phyloP scores from a whole-genome alignment of 2,113 vertebrate species.

The Silurus meridionalis region DNA sequence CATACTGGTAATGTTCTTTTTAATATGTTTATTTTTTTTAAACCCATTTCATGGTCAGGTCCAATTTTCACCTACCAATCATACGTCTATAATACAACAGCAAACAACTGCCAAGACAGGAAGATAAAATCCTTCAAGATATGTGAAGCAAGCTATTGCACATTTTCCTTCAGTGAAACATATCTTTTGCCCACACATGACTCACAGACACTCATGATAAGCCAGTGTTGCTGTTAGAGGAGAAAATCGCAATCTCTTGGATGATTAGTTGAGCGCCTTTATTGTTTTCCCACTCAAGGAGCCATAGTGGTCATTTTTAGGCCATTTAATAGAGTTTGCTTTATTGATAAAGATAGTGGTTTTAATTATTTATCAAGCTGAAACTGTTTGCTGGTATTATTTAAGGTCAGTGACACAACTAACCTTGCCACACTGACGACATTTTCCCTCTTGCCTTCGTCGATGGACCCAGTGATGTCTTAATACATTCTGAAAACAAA shows the following conservation, averaged over 20 bases:
- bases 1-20: not conserved
- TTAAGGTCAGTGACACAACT: slow-evolving; percentile 3
- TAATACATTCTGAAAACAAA: slow-evolving; percentile 80
- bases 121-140: not conserved
- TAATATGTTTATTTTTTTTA: not conserved
- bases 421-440: slow-evolving; percentile 97
- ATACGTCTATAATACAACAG: not conserved
- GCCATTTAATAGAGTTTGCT: not conserved
- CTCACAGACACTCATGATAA: not conserved
- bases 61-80: not conserved
- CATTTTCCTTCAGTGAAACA: not conserved
- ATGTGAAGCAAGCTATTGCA: not conserved
- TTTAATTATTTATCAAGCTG: not conserved
- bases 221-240: not conserved
- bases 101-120: not conserved
- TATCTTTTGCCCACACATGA: not conserved
- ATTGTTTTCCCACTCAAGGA: not conserved
- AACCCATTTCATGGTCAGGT: not conserved
- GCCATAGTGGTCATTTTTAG: not conserved
- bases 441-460: slow-evolving; percentile 93
- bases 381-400: too few species aligned
- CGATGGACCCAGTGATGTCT: slow-evolving; percentile 98
- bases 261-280: not conserved
- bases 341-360: not conserved
- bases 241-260: not conserved